Base-by-base conservation (phyloP, 2,113 vertebrate genomes). In the Oncorhynchus mykiss region DNA sequence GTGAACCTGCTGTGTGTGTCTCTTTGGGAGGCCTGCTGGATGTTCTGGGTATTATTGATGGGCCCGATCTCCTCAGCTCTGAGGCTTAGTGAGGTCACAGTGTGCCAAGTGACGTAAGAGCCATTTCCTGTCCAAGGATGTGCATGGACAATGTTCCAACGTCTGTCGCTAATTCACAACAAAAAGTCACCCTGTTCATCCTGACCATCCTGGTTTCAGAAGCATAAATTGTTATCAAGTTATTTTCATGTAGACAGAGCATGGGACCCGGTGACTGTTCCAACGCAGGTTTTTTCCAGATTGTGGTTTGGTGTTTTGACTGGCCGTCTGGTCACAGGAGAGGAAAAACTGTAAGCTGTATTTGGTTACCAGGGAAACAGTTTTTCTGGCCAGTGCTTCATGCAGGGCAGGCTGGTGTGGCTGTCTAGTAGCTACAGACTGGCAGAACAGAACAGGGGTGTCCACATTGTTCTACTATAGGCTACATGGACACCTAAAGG, bases 121-220 rank as follows among this genome's bases (percentile, higher is more conserved):
- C 82, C 80, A 80, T 77, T 84, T 91, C 89, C 88, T 89, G 87
- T 77, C 71, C 71, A 57, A 64, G 78, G 81, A 82, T 86, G 79
- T 82, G 72, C 75, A 67, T 29, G 12, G 77, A 85, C 77, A 87
- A 85, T 83, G 83, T 91, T 92, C 83, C 91, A 74, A 71, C 65
- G 48, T 8, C 54, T 82, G 73, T 81, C 81, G 69, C 82, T 84
- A 16, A 20, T 54, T 12, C 79, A 70, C 70, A 78, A 90, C 27
- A 76, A 77, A 88, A 91, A 86, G 71, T 81, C 83, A 59, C 79
- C 70, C 73, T 4, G 18, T 78, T 59, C 24, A 84, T 73, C 66
- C 75, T 75, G 73, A 78, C 72, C 74, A 24, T 25, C 76, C 71
- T 79, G 64, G n/a, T 64, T 51, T 16, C 77, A 71, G 71, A 80